phyloP scores from a whole-genome alignment of 2,113 vertebrate genomes.

The Penelope pileata region DNA sequence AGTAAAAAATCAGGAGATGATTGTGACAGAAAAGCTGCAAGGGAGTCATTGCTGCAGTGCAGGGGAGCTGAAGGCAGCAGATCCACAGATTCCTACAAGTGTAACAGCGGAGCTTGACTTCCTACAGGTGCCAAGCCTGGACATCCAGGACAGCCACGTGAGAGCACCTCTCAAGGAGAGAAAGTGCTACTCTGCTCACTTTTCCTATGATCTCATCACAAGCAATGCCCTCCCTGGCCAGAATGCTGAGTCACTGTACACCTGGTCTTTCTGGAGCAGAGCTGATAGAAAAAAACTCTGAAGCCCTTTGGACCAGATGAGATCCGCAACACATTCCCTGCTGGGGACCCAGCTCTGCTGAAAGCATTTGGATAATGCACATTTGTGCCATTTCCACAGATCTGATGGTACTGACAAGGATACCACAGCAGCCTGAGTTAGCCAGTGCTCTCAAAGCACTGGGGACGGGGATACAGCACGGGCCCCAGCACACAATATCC shows the following conservation, averaged over 20 bases:
- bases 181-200: background rate
- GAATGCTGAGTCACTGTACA: background rate
- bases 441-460: too few species aligned
- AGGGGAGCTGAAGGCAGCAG: background rate
- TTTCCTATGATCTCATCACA: background rate
- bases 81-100: background rate
- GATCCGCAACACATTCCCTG: accelerated
- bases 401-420: background rate
- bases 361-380: background rate
- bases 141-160: accelerated
- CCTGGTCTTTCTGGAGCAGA: background rate
- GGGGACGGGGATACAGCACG: background rate
- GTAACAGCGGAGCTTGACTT: background rate
- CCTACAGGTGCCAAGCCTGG: background rate
- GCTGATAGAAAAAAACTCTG: background rate
- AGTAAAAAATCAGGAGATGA: background rate
- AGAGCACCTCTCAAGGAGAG: background rate
- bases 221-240: background rate
- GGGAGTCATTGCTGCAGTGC: background rate
- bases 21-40: background rate
- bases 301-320: background rate
- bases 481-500: accelerated
- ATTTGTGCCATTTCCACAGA: background rate
- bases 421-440: background rate
- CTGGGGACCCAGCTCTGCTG: background rate